Evolutionary conservation across 1,140 invertebrate species (phyloP), one percentile per base, ranked within the genome.

Genomic region (Diplogasteroides magnus): DNA sequence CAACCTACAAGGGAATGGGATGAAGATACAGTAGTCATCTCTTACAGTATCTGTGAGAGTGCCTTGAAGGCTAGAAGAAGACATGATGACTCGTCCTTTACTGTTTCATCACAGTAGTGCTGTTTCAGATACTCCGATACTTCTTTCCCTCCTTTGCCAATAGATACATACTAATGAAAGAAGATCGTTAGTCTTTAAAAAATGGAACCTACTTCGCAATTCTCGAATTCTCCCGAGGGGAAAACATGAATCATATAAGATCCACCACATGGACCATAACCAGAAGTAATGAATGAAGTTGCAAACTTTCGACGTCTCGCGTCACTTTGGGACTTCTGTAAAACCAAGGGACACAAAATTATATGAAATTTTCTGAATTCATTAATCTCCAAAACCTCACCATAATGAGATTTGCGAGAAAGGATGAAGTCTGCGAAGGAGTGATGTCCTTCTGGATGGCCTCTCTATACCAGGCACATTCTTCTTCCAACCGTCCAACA

Each of bases 381-480:
- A n/a, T n/a, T n/a, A n/a, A n/a, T n/a, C n/a, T n/a, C n/a, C n/a
- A n/a, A n/a, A n/a, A n/a, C n/a, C n/a, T n/a, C n/a, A n/a, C n/a
- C n/a, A n/a, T n/a, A n/a, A n/a, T n/a, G n/a, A n/a, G n/a, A n/a
- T n/a, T n/a, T n/a, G n/a, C n/a, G n/a, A n/a, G n/a, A n/a, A n/a
- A n/a, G n/a, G n/a, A n/a, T n/a, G n/a, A n/a, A n/a, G n/a, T n/a
- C n/a, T 98, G 98, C 83, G 98, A 95, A 74, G 98, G 86, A 55
- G 95, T 97, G 11, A 98, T 95, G n/a, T 94, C 94, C 87, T 99
- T 97, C 87, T 99, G 97, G 3, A 98, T 93, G 64, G 93, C 98
- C 62, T 99, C 84, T 84, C 92, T 96, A 83, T 99, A 94, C 80
- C 92, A 95, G 84, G 99, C 96, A 84, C 97, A 99, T 86, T 99